Base-by-base conservation (phyloP, 2,888 invertebrate genomes). In the Heliconius ethilla region DNA sequence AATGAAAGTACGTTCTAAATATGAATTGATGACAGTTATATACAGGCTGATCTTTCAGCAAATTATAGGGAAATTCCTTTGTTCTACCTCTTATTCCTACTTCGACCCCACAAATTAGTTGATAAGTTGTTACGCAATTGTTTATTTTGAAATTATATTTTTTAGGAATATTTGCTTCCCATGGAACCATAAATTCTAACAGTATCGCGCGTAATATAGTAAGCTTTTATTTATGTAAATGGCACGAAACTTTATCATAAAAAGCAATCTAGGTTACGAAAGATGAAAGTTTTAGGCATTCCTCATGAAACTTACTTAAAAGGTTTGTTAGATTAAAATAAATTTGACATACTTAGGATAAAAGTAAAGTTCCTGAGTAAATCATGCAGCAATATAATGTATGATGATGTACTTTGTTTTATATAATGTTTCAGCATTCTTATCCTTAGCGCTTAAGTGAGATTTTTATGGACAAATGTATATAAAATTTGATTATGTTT, bases 231-330 rank as follows among this genome's bases (percentile, higher is more conserved):
- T 45, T 70, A 9, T 70, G 18, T 62, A 40, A 69, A 70, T 65
- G 63, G 15, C n/a, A 66, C 33, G n/a, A 33, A 72, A 72, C 33
- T 65, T 55, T 37, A 63, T 76, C 33, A 10, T 66, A 25, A 33
- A 70, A 72, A 62, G 37, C 65, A 63, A 70, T 76, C 76, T 76
- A 65, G 76, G 55, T 72, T 72, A 72, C 29, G 76, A 72, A 65
- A 70, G 65, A 63, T 37, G 40, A 63, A 76, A 76, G 72, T 76
- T 76, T 76, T 55, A 76, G 72, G 27, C 37, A 33, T 55, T 70
- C 63, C 70, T 65, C 33, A 45, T 51, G 51, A 65, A 70, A 70
- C 11, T 76, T 70, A 27, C 70, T 72, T 37, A 72, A 55, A 72
- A 72, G 72, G n/a, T 33, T 72, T 55, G 70, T 55, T 72, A 72